phyloP scores from a whole-genome alignment of 2,797 vertebrate genomes.

The Amniataba percoides region DNA sequence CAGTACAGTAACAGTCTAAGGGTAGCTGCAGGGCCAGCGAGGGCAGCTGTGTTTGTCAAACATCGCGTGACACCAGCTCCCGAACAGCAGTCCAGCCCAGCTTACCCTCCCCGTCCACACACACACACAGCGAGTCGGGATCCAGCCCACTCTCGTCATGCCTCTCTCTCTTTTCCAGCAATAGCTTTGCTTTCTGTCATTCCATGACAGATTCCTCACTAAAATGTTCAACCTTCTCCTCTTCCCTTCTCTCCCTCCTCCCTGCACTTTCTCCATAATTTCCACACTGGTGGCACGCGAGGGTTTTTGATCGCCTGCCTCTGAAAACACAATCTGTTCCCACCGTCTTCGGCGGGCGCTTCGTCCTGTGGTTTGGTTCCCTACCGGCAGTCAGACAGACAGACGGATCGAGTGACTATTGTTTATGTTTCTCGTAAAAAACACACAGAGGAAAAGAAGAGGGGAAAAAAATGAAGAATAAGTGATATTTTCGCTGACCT shows the following conservation, averaged over 20 bases:
- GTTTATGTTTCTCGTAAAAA: conserved; percentile 82
- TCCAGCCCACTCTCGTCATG: conserved; percentile 77
- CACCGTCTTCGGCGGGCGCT: conserved; percentile 67
- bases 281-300: conserved; percentile 85
- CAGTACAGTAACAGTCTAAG: conserved; percentile 55
- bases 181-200: conserved; percentile 84
- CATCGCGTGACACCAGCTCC: conserved; percentile 86
- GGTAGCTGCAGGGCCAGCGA: conserved; percentile 74
- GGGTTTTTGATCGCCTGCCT: conserved; percentile 85
- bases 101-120: conserved; percentile 58
- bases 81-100: conserved; percentile 75
- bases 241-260: conserved; percentile 68
- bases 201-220: conserved; percentile 84
- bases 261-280: conserved; percentile 77
- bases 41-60: conserved; percentile 87
- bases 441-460: conserved; percentile 59
- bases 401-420: conserved; percentile 80
- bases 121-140: conserved; percentile 52
- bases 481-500: conserved; percentile 80
- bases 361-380: conserved; percentile 75
- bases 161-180: conserved; percentile 78
- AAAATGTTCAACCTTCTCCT: conserved; percentile 81
- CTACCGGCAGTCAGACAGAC: conserved; percentile 72
- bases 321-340: conserved; percentile 82
- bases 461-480: conserved; percentile 63